Conservation (phyloP, 2,888 invertebrate species). For the Tipula helvola region DNA sequence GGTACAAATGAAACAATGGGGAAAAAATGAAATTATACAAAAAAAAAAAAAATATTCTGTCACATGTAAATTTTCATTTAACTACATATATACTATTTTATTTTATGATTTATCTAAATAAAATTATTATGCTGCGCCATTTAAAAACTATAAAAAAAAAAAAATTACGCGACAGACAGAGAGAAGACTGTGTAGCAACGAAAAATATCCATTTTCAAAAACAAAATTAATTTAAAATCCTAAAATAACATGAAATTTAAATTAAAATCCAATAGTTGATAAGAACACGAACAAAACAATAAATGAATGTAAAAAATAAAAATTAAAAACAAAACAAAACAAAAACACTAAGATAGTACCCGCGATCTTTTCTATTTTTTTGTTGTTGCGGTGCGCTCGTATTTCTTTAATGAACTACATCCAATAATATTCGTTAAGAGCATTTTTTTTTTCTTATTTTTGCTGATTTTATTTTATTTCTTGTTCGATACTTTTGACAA, state of each 20-base stretch:
- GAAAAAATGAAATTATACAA: background rate
- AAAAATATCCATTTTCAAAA: background rate
- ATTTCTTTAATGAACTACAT: background rate
- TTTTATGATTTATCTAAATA: background rate
- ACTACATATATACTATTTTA: background rate
- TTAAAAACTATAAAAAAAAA: background rate
- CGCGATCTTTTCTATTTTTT: background rate
- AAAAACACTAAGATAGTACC: background rate
- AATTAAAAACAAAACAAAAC: background rate
- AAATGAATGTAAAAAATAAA: background rate
- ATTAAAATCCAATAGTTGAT: background rate
- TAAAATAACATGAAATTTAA: background rate
- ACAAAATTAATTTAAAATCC: background rate
- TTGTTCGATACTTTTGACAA: slow-evolving; percentile 1
- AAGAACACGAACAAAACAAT: background rate
- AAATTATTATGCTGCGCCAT: background rate
- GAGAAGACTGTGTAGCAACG: background rate
- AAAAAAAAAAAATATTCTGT: background rate
- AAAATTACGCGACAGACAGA: background rate
- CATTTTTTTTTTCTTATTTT: background rate
- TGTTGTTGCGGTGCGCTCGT: background rate
- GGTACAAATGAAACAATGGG: background rate
- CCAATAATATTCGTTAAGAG: background rate
- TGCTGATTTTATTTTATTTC: background rate
- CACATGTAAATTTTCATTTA: background rate